A percentile compares a stretch with the other conserved stretches of the same genome.
These are phyloP conservation scores for Thaumatotibia leucotreta DNA, from an alignment of 1,140 invertebrate species.

Conservation along the genomic window DNA sequence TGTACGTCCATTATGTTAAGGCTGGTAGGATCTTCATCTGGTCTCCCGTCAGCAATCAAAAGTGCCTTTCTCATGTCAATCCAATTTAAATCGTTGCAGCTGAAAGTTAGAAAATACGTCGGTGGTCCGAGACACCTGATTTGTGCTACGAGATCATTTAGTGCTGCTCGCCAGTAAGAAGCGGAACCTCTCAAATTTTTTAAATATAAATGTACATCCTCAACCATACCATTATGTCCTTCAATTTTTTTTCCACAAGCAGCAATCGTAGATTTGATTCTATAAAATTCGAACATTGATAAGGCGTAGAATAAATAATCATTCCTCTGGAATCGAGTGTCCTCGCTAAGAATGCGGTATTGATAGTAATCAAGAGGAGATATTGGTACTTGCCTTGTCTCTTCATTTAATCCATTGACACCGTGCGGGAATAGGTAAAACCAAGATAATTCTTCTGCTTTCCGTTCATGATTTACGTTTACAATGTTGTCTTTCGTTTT, in stretches of 20 bases:
- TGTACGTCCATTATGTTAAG: constrained; percentile 37
- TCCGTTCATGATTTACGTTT: constrained; percentile 41
- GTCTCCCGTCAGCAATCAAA: constrained; percentile 41
- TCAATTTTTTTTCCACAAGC: constrained; percentile 38
- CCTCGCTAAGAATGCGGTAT: constrained; percentile 44
- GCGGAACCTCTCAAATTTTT: constrained; percentile 40
- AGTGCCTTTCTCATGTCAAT: constrained; percentile 39
- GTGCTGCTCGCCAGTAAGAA: constrained; percentile 38
- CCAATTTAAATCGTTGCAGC: constrained; percentile 52
- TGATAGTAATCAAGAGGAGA: constrained; percentile 61
- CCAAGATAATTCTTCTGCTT: constrained; percentile 62
- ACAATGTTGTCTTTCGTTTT: constrained; percentile 53
- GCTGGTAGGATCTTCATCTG: constrained; percentile 32
- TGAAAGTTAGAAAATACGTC: constrained; percentile 51
- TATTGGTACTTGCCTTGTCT: constrained; percentile 41
- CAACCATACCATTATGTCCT: constrained; percentile 38
- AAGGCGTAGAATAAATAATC: constrained; percentile 65
- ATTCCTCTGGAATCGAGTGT: constrained; percentile 49
- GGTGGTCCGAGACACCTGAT: constrained; percentile 33
- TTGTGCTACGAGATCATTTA: constrained; percentile 33
- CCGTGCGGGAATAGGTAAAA: constrained; percentile 57
- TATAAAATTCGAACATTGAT: constrained; percentile 51
- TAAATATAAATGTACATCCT: constrained; percentile 41
- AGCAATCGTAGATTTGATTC: constrained; percentile 38
- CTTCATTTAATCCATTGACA: constrained; percentile 49